These are phyloP conservation scores for Proterorhinus semilunaris DNA, from an alignment of 2,113 vertebrate species.

Conservation along the genomic window DNA sequence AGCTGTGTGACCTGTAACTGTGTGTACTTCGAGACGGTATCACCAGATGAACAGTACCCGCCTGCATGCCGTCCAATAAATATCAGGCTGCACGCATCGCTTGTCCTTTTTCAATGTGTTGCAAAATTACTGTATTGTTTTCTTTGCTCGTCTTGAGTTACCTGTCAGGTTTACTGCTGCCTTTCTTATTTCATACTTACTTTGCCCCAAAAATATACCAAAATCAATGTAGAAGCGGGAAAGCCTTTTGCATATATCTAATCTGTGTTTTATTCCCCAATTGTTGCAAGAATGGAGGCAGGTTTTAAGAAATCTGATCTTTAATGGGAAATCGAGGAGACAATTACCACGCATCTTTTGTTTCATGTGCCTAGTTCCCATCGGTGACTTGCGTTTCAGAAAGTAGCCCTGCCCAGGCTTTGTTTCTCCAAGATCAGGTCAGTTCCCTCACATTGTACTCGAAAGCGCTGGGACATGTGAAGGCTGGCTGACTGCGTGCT, in stretches of 20 bases:
- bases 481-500: conserved; percentile 10
- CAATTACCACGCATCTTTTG: conserved; percentile 8
- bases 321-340: not conserved
- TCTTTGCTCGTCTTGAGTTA: conserved; percentile 49
- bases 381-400: conserved; percentile 56
- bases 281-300: conserved; percentile 5
- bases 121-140: conserved; percentile 57
- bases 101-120: conserved; percentile 40
- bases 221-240: conserved; percentile 17
- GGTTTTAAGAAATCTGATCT: not conserved
- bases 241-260: not conserved
- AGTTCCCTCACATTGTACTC: conserved; percentile 52
- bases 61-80: conserved; percentile 41
- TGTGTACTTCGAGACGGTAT: conserved; percentile 37
- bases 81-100: conserved; percentile 53
- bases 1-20: conserved; percentile 43
- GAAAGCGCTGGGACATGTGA: conserved; percentile 21
- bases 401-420: conserved; percentile 44
- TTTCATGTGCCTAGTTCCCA: conserved; percentile 41
- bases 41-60: not conserved
- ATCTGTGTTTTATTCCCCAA: not conserved
- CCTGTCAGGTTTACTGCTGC: conserved; percentile 43
- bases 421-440: conserved; percentile 49
- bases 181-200: conserved; percentile 68
- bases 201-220: conserved; percentile 37